Percentiles rank a stretch among this genome's conserved stretches.
Conservation (phyloP, 1,140 invertebrate genomes). For the Caenorhabditis tropicalis region DNA sequence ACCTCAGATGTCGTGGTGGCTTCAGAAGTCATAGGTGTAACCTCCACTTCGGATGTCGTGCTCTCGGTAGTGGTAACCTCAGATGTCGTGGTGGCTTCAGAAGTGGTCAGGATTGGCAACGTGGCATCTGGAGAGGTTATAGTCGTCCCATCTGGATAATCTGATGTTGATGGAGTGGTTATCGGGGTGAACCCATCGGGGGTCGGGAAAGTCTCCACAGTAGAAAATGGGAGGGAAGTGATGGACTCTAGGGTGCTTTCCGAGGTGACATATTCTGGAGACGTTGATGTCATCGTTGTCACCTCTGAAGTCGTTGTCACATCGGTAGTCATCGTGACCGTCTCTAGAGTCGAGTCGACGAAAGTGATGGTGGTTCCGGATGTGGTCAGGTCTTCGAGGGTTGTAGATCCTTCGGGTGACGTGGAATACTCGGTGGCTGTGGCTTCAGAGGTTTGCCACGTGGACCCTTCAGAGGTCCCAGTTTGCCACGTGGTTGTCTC, state of each 20-base stretch:
- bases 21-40: not conserved
- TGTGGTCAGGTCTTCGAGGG: not conserved
- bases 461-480: no score
- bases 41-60: no score
- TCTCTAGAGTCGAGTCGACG: not conserved
- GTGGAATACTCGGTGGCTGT: not conserved
- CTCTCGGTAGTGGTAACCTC: not conserved
- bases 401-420: not conserved
- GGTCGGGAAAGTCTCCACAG: not conserved
- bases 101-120: not conserved
- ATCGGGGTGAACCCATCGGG: slow-evolving; percentile 4
- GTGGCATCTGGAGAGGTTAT: not conserved
- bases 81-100: not conserved
- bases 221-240: not conserved
- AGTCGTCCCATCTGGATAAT: not conserved
- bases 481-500: not conserved
- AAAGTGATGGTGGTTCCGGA: not conserved
- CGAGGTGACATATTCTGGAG: not conserved
- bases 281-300: not conserved
- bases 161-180: not conserved
- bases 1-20: not conserved
- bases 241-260: not conserved
- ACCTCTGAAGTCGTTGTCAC: no score
- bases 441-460: not conserved
- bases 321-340: no score